phyloP scores from a whole-genome alignment of 2,113 vertebrate genomes.

The Balaeniceps rex region DNA sequence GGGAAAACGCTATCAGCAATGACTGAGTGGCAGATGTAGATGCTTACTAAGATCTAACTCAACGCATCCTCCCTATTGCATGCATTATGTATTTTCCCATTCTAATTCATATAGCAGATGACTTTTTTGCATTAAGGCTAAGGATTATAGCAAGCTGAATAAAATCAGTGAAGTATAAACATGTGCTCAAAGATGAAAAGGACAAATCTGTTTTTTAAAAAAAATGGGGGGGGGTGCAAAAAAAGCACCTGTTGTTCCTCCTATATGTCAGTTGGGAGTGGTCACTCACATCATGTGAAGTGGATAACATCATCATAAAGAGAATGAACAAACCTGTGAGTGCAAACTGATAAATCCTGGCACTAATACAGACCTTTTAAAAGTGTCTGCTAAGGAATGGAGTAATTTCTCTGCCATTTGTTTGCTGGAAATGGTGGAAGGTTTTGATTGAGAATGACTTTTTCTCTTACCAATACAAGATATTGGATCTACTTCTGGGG shows the following conservation, averaged over 20 bases:
- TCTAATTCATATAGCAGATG: slow-evolving; percentile 16
- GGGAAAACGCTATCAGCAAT: background rate
- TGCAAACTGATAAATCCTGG: background rate
- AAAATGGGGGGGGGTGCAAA: background rate
- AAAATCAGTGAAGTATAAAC: slow-evolving; percentile 5
- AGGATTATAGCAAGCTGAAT: background rate
- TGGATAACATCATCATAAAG: background rate
- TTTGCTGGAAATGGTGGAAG: background rate
- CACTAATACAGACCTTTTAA: background rate
- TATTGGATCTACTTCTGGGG: background rate
- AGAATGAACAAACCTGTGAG: background rate
- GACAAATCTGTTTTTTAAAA: background rate
- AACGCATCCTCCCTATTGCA: background rate
- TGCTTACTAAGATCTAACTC: slow-evolving; percentile 26
- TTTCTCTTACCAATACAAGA: background rate
- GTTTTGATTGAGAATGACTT: background rate
- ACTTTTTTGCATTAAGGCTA: slow-evolving; percentile 27
- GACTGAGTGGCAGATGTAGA: slow-evolving; percentile 32
- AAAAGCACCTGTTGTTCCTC: background rate
- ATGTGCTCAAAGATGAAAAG: background rate
- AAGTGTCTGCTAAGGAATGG: background rate
- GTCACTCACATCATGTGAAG: background rate
- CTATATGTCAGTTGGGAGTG: background rate
- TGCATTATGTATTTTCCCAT: slow-evolving; percentile 36
- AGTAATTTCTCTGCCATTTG: background rate